Evolutionary conservation across 2,888 invertebrate species (phyloP).

Genomic region (Drosophila melanosoma): DNA sequence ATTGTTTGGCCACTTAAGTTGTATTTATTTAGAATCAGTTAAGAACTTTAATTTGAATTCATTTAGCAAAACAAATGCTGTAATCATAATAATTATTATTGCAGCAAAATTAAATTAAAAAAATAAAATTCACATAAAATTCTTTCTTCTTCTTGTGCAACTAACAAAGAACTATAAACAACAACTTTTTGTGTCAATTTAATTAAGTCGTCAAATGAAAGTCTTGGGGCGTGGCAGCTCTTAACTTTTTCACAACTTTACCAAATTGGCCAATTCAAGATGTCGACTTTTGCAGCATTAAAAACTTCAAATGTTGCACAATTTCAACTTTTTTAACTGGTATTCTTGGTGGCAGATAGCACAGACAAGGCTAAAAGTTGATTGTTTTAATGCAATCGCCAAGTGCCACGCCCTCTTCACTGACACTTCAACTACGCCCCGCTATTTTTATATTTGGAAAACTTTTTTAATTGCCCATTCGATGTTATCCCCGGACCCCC

Average conservation of each 20-base stretch:
- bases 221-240: conserved; percentile 14
- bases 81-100: neutral
- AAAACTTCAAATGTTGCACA: conserved; percentile 54
- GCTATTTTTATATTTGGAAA: conserved; percentile 43
- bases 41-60: neutral
- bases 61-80: neutral
- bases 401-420: conserved; percentile 28
- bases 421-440: conserved; percentile 13
- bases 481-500: conserved; percentile 30
- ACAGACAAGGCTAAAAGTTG: conserved; percentile 21
- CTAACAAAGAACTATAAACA: neutral
- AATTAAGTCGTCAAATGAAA: conserved; percentile 39
- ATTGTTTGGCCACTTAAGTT: neutral
- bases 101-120: neutral
- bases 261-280: conserved; percentile 33
- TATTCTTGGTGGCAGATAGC: neutral
- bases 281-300: conserved; percentile 13
- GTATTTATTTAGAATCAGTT: neutral
- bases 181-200: conserved; percentile 34
- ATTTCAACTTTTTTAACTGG: conserved; percentile 45
- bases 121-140: conserved; percentile 12
- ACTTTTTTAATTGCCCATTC: conserved; percentile 71
- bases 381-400: conserved; percentile 48
- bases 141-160: conserved; percentile 4
- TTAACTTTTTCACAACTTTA: conserved; percentile 34